Conservation (phyloP, 1,140 invertebrate genomes). For the Ephestia elutella region DNA sequence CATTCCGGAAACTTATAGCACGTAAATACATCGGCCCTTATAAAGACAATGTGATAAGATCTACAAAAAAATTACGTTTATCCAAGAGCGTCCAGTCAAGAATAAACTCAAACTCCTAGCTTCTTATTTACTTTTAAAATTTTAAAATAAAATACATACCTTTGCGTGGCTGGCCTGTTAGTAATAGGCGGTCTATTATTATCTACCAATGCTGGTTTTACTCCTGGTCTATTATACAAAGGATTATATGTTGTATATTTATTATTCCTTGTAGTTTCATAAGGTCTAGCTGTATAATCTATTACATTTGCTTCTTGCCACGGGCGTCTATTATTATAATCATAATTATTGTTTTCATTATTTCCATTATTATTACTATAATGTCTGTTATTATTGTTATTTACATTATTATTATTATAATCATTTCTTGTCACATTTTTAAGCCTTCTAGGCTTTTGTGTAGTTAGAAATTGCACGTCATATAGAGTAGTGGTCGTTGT, state of each 20-base stretch:
- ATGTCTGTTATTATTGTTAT: not conserved
- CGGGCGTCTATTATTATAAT: slow-evolving; percentile 8
- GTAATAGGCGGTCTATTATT: slow-evolving; percentile 47
- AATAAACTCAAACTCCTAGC: too few relatives aligned
- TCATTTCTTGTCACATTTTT: slow-evolving; percentile 4
- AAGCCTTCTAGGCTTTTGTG: slow-evolving; percentile 1
- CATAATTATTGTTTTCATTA: not conserved
- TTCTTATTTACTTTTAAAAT: too few relatives aligned
- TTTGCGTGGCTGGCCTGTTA: slow-evolving; percentile 38
- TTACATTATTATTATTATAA: not conserved
- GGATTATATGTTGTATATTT: slow-evolving; percentile 35
- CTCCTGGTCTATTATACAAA: slow-evolving; percentile 34
- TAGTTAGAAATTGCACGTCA: not conserved
- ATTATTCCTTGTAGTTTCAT: slow-evolving; percentile 8
- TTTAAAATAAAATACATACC: slow-evolving; percentile 9
- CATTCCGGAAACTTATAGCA: too few relatives aligned
- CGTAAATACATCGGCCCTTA: too few relatives aligned
- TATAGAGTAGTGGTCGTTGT: not conserved
- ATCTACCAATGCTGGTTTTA: slow-evolving; percentile 38
- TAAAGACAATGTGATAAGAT: too few relatives aligned
- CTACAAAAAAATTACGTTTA: too few relatives aligned
- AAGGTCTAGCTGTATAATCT: slow-evolving; percentile 9
- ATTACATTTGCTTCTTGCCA: slow-evolving; percentile 8
- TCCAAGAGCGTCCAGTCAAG: too few relatives aligned
- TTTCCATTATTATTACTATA: not conserved